Percentiles rank a stretch among this genome's conserved stretches.
Conservation (phyloP, 2,888 invertebrate species). For the Chesias legatella region DNA sequence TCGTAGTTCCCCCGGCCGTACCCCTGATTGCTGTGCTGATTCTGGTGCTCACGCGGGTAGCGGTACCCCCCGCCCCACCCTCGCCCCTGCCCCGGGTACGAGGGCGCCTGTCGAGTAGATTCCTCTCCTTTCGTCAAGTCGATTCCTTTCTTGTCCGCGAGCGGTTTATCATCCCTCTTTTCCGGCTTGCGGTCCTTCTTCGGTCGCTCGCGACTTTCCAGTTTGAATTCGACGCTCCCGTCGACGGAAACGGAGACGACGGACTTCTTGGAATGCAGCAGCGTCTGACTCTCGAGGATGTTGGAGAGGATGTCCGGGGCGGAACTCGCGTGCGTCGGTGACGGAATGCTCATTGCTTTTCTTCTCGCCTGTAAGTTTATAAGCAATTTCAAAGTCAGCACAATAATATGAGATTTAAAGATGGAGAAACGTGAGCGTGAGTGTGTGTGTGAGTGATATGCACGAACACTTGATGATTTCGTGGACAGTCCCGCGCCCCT, state of each 20-base stretch:
- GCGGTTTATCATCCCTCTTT: background rate
- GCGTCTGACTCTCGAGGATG: slow-evolving; percentile 85
- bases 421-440: no score
- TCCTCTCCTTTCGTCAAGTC: slow-evolving; percentile 47
- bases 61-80: slow-evolving; percentile 69
- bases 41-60: slow-evolving; percentile 76
- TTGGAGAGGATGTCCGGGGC: slow-evolving; percentile 83
- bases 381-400: no score
- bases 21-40: slow-evolving; percentile 49
- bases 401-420: no score
- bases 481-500: background rate
- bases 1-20: slow-evolving; percentile 35
- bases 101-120: slow-evolving; percentile 76
- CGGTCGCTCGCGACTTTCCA: slow-evolving; percentile 27
- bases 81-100: slow-evolving; percentile 82
- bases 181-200: background rate
- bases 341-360: slow-evolving; percentile 67
- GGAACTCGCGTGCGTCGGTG: slow-evolving; percentile 61
- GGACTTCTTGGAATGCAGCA: slow-evolving; percentile 84
- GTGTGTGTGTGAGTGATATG: no score
- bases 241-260: slow-evolving; percentile 80
- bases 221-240: slow-evolving; percentile 81
- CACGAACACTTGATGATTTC: no score
- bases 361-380: slow-evolving; percentile 62
- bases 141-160: slow-evolving; percentile 18